Evolutionary conservation across 2,888 invertebrate genomes (phyloP).

Genomic region (Lottia gigantea): DNA sequence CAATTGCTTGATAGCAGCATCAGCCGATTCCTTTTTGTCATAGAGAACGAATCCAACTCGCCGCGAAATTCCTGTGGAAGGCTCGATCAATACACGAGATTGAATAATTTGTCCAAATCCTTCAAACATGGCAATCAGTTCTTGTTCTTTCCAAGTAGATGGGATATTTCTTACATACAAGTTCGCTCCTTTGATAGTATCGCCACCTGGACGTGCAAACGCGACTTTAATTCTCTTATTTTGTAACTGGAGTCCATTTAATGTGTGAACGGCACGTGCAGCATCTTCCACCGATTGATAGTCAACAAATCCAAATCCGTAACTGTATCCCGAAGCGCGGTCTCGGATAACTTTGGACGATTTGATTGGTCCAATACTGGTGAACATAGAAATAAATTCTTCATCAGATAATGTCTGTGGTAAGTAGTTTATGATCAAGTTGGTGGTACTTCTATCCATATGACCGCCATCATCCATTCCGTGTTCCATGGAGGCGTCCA

Average conservation of each 20-base stretch:
- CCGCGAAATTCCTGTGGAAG: conserved; percentile 86
- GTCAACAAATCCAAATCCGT: conserved; percentile 95
- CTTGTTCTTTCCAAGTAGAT: conserved; percentile 74
- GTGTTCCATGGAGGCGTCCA: background rate
- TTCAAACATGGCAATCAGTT: conserved; percentile 86
- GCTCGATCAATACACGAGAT: conserved; percentile 89
- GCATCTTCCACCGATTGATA: conserved; percentile 88
- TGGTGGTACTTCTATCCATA: conserved; percentile 71
- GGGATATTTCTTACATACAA: conserved; percentile 93
- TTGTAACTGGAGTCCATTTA: conserved; percentile 89
- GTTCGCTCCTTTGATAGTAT: conserved; percentile 93
- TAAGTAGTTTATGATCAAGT: conserved; percentile 94
- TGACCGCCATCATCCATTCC: background rate
- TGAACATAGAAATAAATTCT: conserved; percentile 88
- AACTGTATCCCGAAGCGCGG: conserved; percentile 87
- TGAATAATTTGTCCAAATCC: conserved; percentile 92
- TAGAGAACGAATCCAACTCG: conserved; percentile 88
- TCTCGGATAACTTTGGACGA: conserved; percentile 80
- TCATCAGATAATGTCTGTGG: conserved; percentile 93
- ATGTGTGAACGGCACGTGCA: conserved; percentile 83
- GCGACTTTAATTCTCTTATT: conserved; percentile 95
- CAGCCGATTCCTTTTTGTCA: conserved; percentile 88
- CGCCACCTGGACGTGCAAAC: conserved; percentile 89
- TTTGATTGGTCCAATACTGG: conserved; percentile 87
- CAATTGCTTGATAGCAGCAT: conserved; percentile 86